Conservation (phyloP, 2,113 vertebrate species). For the Ceratotherium simum region DNA sequence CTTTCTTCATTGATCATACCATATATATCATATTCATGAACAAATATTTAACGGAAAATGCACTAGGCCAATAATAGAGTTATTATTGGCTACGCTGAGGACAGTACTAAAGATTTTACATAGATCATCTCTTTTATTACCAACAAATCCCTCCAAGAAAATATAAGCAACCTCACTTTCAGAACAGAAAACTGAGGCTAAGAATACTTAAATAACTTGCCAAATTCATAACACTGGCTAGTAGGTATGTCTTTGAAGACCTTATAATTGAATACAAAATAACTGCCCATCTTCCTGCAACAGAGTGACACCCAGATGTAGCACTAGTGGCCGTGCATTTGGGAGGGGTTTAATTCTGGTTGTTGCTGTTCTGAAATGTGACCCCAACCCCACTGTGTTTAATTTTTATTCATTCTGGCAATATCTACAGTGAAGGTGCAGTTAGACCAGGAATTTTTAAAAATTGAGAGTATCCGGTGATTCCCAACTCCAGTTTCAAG, state of each 20-base stretch:
- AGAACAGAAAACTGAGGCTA: not conserved
- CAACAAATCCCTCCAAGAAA: not conserved
- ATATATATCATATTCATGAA: not conserved
- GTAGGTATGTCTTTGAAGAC: not conserved
- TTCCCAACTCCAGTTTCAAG: not conserved
- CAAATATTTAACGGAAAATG: not conserved
- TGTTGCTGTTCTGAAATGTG: not conserved
- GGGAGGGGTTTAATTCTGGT: not conserved
- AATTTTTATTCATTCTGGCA: not conserved
- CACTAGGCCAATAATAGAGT: not conserved
- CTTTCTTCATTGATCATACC: not conserved
- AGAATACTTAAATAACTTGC: not conserved
- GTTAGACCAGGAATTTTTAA: not conserved
- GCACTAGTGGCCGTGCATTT: too few relatives aligned
- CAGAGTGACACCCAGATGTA: accelerated
- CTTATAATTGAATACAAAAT: not conserved
- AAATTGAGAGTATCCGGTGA: not conserved
- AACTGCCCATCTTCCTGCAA: not conserved
- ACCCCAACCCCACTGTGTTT: not conserved
- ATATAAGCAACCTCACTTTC: not conserved
- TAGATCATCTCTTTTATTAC: not conserved
- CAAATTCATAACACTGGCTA: not conserved
- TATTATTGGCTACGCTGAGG: not conserved
- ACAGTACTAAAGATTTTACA: not conserved
- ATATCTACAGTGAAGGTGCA: not conserved